These are phyloP conservation scores for Cynodonichthys magdalenae DNA, from an alignment of 2,797 vertebrate species.

Conservation along the genomic window DNA sequence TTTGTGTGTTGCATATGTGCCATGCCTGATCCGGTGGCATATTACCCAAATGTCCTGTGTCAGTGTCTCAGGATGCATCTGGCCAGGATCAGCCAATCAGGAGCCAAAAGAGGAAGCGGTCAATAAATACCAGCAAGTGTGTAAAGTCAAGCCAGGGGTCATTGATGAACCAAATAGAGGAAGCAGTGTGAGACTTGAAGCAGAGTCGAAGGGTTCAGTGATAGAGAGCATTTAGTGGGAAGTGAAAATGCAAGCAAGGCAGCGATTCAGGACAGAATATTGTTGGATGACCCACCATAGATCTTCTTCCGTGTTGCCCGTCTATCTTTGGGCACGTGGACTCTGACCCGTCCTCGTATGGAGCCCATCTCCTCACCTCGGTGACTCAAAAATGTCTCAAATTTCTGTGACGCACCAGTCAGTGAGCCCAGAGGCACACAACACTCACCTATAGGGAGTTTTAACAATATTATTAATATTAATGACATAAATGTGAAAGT, in stretches of 20 bases:
- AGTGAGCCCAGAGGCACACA: constrained; percentile 81
- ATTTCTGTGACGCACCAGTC: constrained; percentile 73
- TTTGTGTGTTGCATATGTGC: constrained; percentile 24
- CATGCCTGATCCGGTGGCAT: constrained; percentile 62
- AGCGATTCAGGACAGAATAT: constrained; percentile 12
- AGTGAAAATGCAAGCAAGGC: constrained; percentile 64
- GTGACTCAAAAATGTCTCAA: constrained; percentile 86
- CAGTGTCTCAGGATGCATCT: constrained; percentile 79
- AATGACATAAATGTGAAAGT: background rate
- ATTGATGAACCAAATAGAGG: constrained; percentile 78
- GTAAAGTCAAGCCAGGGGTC: constrained; percentile 67
- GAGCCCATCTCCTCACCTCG: constrained; percentile 87
- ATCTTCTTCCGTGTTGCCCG: constrained; percentile 68
- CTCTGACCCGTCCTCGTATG: constrained; percentile 80
- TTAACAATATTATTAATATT: background rate
- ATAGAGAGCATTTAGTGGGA: constrained; percentile 57
- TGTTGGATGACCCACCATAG: constrained; percentile 74
- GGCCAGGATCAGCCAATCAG: constrained; percentile 67
- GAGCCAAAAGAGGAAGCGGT: constrained; percentile 79
- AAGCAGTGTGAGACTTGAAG: constrained; percentile 66
- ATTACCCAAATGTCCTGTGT: constrained; percentile 59
- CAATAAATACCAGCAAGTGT: constrained; percentile 65
- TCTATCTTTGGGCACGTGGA: constrained; percentile 77
- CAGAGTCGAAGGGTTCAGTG: constrained; percentile 56
- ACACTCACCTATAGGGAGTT: constrained; percentile 79